These are phyloP conservation scores for Ichneumon xanthorius DNA, from an alignment of 2,888 invertebrate genomes.

Conservation along the genomic window DNA sequence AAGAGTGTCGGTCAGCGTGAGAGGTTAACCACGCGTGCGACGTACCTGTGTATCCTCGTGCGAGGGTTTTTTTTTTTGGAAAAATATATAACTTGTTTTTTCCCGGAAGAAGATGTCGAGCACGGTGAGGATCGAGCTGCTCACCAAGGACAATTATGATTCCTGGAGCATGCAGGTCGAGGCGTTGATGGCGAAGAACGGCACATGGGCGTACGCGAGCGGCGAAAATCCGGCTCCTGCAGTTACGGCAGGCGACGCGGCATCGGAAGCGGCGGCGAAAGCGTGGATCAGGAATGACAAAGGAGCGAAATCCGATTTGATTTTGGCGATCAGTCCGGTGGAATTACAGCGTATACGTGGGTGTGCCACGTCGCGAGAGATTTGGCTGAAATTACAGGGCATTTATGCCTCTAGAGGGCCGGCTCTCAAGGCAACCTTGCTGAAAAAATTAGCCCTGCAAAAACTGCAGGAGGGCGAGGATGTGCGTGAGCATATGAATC, in stretches of 20 bases:
- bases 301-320: conserved; percentile 26
- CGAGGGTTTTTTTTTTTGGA: too few species aligned
- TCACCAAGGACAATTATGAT: too few species aligned
- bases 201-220: conserved; percentile 12
- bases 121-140: too few species aligned
- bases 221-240: not conserved
- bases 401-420: conserved; percentile 43
- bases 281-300: not conserved
- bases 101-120: too few species aligned
- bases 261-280: conserved; percentile 3
- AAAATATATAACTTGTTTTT: too few species aligned
- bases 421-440: conserved; percentile 41
- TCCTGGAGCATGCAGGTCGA: too few species aligned
- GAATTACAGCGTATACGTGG: conserved; percentile 15
- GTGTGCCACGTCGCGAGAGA: conserved; percentile 25
- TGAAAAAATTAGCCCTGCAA: conserved; percentile 33
- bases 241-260: not conserved
- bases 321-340: conserved; percentile 33
- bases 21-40: too few species aligned
- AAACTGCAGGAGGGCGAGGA: conserved; percentile 36
- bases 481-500: conserved; percentile 39
- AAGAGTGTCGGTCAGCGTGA: too few species aligned
- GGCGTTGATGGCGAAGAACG: not conserved
- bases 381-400: conserved; percentile 24
- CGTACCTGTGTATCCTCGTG: too few species aligned